Percentiles rank a stretch among this genome's conserved stretches.
Evolutionary conservation across 2,888 invertebrate genomes (phyloP).

Genomic region (Sisyra terminalis): DNA sequence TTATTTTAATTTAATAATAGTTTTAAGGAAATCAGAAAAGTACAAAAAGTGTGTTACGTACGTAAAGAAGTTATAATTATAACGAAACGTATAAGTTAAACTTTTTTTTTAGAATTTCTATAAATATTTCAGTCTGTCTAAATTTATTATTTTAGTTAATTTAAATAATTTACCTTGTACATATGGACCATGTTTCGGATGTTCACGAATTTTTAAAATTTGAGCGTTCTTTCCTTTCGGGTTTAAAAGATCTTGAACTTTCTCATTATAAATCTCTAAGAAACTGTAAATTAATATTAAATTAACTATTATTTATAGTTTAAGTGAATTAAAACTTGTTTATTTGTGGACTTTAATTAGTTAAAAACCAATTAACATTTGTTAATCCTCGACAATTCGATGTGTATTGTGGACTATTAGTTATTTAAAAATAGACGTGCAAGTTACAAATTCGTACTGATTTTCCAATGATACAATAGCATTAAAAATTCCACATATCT

Average conservation of each 20-base stretch:
- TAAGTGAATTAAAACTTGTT: no score
- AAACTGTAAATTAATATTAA: slow-evolving; percentile 25
- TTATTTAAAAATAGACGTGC: background rate
- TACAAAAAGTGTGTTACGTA: no score
- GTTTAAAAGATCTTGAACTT: slow-evolving; percentile 52
- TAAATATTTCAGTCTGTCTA: no score
- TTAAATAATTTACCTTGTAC: slow-evolving; percentile 7
- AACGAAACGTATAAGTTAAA: no score
- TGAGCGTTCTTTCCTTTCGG: background rate
- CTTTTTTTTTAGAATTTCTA: no score
- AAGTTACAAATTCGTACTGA: background rate
- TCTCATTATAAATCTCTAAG: slow-evolving; percentile 45
- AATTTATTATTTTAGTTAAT: no score
- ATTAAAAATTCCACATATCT: slow-evolving; percentile 1
- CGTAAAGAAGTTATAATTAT: no score
- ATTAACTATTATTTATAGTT: background rate
- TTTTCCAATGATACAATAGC: background rate
- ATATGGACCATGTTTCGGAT: slow-evolving; percentile 61
- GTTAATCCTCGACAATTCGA: no score
- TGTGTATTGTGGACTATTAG: background rate
- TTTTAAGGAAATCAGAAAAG: no score
- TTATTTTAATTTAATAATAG: no score
- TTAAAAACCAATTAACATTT: no score
- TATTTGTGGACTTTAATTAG: no score
- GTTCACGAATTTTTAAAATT: slow-evolving; percentile 55